A percentile compares a stretch with the other conserved stretches of the same genome.
Conservation (phyloP, 2,113 vertebrate species). For the Grammomys dolichurus region DNA sequence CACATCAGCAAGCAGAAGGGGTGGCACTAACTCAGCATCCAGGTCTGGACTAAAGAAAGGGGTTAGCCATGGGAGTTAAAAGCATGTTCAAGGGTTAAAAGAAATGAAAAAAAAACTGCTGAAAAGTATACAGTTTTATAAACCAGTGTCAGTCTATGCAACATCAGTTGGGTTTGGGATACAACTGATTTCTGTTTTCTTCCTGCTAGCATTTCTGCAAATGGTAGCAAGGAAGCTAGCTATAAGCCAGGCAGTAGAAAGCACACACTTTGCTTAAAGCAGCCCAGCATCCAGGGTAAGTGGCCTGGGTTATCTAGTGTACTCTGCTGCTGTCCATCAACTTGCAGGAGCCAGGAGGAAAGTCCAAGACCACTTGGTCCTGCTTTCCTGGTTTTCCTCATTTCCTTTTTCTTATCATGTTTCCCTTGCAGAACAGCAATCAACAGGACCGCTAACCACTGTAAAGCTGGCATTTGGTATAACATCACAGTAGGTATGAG, state of each 20-base stretch:
- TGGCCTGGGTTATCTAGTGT: background rate
- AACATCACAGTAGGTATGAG: slow-evolving; percentile 14
- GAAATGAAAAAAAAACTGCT: background rate
- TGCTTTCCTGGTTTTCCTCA: background rate
- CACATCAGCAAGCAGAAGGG: background rate
- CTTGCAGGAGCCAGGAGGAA: background rate
- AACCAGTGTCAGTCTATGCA: background rate
- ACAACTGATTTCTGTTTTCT: slow-evolving; percentile 52
- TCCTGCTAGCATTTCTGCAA: slow-evolving; percentile 56
- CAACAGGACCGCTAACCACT: slow-evolving; percentile 14
- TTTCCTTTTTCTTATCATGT: background rate
- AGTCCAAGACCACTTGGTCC: background rate
- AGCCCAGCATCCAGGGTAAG: background rate
- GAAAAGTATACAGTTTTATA: background rate
- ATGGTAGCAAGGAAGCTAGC: slow-evolving; percentile 24
- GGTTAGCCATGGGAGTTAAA: background rate
- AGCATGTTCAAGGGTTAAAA: background rate
- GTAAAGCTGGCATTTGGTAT: background rate
- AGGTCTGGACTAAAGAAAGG: background rate
- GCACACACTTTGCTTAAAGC: slow-evolving; percentile 24
- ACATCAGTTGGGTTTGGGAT: slow-evolving; percentile 46
- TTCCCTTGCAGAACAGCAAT: background rate
- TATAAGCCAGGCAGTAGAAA: slow-evolving; percentile 24
- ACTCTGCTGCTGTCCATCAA: background rate
- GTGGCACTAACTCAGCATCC: background rate